Evolutionary conservation across 2,888 invertebrate genomes (phyloP).

Genomic region (Ormyrus labotus): DNA sequence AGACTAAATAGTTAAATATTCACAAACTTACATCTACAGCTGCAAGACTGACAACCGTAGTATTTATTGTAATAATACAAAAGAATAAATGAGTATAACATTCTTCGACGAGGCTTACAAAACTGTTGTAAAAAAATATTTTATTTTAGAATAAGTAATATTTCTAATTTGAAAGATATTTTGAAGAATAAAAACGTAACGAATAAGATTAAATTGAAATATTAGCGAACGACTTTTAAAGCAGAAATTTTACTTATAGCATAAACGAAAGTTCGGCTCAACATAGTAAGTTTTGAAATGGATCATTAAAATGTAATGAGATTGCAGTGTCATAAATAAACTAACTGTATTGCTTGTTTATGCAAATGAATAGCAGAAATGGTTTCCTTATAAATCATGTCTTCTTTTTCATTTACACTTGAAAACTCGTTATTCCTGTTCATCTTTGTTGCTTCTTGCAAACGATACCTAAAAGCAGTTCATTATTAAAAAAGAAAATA

Average conservation of each 20-base stretch:
- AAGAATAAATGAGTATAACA: constrained; percentile 2
- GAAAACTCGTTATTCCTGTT: background rate
- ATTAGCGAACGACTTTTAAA: too few species aligned
- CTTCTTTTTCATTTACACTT: background rate
- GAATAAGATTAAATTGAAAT: too few species aligned
- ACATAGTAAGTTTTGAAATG: too few species aligned
- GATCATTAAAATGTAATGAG: too few species aligned
- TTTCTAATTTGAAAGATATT: too few species aligned
- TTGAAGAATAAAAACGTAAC: too few species aligned
- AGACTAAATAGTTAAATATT: background rate
- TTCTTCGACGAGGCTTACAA: constrained; percentile 24
- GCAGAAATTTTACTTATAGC: too few species aligned
- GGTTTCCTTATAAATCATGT: background rate
- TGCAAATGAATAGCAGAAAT: constrained; percentile 16
- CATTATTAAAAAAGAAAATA: background rate
- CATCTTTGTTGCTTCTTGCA: background rate
- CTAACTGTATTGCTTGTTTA: constrained; percentile 22
- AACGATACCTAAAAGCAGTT: constrained; percentile 4
- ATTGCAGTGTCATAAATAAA: too few species aligned
- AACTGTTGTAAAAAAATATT: constrained; percentile 8
- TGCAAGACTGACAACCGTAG: constrained; percentile 2
- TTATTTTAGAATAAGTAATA: too few species aligned
- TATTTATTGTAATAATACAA: background rate
- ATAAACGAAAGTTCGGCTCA: too few species aligned
- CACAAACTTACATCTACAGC: constrained; percentile 21